Conservation (phyloP, 2,113 vertebrate species). For the Cephalopholis sonnerati region DNA sequence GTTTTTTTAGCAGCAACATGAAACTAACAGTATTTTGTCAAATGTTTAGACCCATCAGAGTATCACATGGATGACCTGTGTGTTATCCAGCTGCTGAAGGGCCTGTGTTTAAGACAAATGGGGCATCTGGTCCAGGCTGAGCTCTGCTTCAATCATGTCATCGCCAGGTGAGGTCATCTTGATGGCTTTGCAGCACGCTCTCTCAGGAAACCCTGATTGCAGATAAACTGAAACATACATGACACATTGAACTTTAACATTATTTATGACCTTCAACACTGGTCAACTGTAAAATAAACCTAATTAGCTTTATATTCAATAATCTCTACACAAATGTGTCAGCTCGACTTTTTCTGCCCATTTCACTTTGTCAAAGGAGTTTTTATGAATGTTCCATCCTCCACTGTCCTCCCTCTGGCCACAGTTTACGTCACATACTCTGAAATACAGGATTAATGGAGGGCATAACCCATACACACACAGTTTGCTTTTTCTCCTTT, state of each 20-base stretch:
- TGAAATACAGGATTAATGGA: no score
- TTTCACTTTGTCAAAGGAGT: background rate
- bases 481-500: no score
- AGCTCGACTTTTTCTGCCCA: background rate
- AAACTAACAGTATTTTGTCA: constrained; percentile 20
- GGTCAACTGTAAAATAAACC: background rate
- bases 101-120: constrained; percentile 81
- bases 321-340: background rate
- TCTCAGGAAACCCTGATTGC: background rate
- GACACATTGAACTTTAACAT: background rate
- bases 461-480: no score
- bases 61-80: constrained; percentile 80
- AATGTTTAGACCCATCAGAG: constrained; percentile 67
- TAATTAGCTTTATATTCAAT: background rate
- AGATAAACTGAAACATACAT: background rate
- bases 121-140: constrained; percentile 76
- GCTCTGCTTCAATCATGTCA: constrained; percentile 79
- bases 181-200: background rate
- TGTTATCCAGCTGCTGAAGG: constrained; percentile 83
- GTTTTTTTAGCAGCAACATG: background rate
- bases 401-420: background rate
- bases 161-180: constrained; percentile 69
- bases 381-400: background rate
- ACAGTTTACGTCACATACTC: no score
- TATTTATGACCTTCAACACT: background rate